A percentile compares a stretch with the other conserved stretches of the same genome.
phyloP scores from a whole-genome alignment of 2,888 invertebrate genomes.

The Xanthorhoe designata region DNA sequence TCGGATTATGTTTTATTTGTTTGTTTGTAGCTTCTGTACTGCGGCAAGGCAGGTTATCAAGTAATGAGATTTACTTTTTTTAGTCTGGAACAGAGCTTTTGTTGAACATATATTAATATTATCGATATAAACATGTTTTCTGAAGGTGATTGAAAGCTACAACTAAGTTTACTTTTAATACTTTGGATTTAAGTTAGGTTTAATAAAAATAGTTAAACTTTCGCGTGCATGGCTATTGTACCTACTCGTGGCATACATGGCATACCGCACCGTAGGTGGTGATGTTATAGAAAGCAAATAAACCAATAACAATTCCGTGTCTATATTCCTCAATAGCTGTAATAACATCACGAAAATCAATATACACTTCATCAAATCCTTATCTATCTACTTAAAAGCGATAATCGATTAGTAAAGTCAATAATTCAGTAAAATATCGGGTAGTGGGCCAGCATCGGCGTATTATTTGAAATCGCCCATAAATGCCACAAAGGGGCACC shows the following conservation, averaged over 20 bases:
- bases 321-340: neutral
- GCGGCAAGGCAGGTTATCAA: conserved; percentile 26
- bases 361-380: conserved; percentile 25
- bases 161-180: too few relatives aligned
- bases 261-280: too few relatives aligned
- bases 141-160: neutral
- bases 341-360: conserved; percentile 6
- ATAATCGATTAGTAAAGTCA: conserved; percentile 39
- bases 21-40: conserved; percentile 68
- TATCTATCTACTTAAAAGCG: conserved; percentile 10
- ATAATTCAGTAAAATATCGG: conserved; percentile 43
- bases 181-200: too few relatives aligned
- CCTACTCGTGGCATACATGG: too few relatives aligned
- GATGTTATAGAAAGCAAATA: neutral
- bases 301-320: neutral
- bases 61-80: conserved; percentile 15
- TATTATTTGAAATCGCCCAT: conserved; percentile 63
- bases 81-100: neutral
- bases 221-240: too few relatives aligned
- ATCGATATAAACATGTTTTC: neutral
- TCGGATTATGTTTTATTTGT: conserved; percentile 76
- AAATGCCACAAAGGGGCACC: conserved; percentile 64
- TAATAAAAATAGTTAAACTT: too few relatives aligned
- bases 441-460: conserved; percentile 47
- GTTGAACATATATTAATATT: neutral